phyloP scores from a whole-genome alignment of 2,888 invertebrate species.

The Isotomurus palustris region DNA sequence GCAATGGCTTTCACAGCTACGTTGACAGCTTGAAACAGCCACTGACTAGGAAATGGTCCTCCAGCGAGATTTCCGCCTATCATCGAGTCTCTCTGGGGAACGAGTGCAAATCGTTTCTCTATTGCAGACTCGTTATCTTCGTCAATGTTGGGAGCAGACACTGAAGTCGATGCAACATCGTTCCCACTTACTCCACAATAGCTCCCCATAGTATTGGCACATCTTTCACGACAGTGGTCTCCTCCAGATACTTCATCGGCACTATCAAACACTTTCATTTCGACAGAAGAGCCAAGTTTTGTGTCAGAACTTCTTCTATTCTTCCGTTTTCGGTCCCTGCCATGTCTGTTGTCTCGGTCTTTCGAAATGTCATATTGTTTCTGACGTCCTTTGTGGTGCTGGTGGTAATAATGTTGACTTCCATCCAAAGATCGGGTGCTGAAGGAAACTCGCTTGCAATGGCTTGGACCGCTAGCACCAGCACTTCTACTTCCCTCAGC shows the following conservation, averaged over 20 bases:
- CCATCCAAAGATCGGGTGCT: slow-evolving; percentile 38
- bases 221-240: no score
- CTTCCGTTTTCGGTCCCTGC: slow-evolving; percentile 2
- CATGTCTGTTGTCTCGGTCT: slow-evolving; percentile 6
- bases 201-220: background rate
- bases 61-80: slow-evolving; percentile 41
- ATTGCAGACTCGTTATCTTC: slow-evolving; percentile 7
- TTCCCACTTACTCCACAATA: slow-evolving; percentile 5
- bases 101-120: slow-evolving; percentile 37
- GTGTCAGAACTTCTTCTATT: background rate
- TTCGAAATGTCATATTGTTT: slow-evolving; percentile 10
- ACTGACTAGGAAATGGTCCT: slow-evolving; percentile 44
- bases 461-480: slow-evolving; percentile 7
- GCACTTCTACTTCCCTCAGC: slow-evolving; percentile 11
- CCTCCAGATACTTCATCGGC: slow-evolving; percentile 9
- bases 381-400: slow-evolving; percentile 12
- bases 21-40: slow-evolving; percentile 46
- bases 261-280: slow-evolving; percentile 1
- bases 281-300: background rate
- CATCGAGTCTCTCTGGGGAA: slow-evolving; percentile 42
- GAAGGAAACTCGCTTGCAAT: slow-evolving; percentile 42
- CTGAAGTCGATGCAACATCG: background rate
- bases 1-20: slow-evolving; percentile 39
- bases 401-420: slow-evolving; percentile 14
- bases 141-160: slow-evolving; percentile 8